A percentile compares a stretch with the other conserved stretches of the same genome.
Evolutionary conservation across 2,797 vertebrate species (phyloP).

Genomic region (Chiloscyllium punctatum): DNA sequence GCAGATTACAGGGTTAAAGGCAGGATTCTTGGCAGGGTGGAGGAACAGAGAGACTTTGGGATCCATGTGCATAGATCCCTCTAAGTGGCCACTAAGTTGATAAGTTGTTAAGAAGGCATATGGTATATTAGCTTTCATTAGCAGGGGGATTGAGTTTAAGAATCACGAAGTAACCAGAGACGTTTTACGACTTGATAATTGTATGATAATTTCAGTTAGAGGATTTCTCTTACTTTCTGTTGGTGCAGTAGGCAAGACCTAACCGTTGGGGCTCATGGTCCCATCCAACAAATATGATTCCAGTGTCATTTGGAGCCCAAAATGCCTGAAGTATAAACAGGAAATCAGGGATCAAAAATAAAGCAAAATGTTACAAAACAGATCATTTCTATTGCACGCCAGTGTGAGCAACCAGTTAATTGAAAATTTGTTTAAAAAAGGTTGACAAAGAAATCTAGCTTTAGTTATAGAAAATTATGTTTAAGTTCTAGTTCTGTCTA

Average conservation of each 20-base stretch:
- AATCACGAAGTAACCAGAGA: not conserved
- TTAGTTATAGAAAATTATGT: not conserved
- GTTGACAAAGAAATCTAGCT: not conserved
- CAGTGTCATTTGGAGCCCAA: constrained; percentile 78
- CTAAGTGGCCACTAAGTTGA: too few relatives aligned
- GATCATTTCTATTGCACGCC: not conserved
- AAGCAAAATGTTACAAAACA: not conserved
- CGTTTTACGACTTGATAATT: not conserved
- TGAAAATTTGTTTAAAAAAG: not conserved
- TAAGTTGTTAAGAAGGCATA: too few relatives aligned
- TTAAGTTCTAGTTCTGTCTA: not conserved
- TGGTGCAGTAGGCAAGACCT: constrained; percentile 76
- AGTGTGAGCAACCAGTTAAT: not conserved
- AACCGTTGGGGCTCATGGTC: constrained; percentile 80
- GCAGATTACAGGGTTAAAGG: too few relatives aligned
- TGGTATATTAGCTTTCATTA: too few relatives aligned
- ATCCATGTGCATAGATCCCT: too few relatives aligned
- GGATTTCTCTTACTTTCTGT: constrained; percentile 70
- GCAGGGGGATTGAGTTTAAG: not conserved
- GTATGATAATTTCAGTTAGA: not conserved
- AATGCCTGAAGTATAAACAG: constrained; percentile 65
- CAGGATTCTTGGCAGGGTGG: too few relatives aligned
- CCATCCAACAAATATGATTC: constrained; percentile 86
- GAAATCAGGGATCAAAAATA: constrained; percentile 14
- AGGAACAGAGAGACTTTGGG: too few relatives aligned